Evolutionary conservation across 2,113 vertebrate genomes (phyloP).

Genomic region (Bagarius yarrelli): DNA sequence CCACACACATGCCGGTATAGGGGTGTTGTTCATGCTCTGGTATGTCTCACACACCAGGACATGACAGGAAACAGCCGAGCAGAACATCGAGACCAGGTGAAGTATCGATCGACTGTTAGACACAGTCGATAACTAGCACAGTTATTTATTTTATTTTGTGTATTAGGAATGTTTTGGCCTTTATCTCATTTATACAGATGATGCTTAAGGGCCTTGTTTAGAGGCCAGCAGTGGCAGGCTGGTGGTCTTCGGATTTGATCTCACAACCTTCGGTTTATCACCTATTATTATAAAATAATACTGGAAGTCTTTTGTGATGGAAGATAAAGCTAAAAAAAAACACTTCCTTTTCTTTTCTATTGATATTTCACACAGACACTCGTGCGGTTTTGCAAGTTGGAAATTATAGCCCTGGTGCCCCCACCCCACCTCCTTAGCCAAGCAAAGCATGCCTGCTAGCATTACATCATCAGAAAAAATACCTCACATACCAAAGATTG

Average conservation of each 20-base stretch:
- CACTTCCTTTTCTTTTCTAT: too few relatives aligned
- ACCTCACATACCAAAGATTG: conserved; percentile 14
- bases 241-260: too few relatives aligned
- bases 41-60: background rate
- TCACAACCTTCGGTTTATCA: too few relatives aligned
- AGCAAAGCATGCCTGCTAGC: background rate
- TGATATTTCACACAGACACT: too few relatives aligned
- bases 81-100: background rate
- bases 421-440: conserved; percentile 1
- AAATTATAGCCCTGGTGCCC: background rate
- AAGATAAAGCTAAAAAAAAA: too few relatives aligned
- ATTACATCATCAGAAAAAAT: conserved; percentile 3
- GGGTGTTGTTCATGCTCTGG: background rate
- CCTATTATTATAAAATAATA: too few relatives aligned
- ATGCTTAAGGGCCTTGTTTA: too few relatives aligned
- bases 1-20: background rate
- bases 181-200: too few relatives aligned
- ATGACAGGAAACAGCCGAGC: background rate
- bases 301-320: too few relatives aligned
- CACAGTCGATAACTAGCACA: background rate
- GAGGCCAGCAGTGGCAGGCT: too few relatives aligned
- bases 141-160: background rate
- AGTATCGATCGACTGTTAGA: background rate
- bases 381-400: background rate
- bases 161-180: too few relatives aligned